Conservation (phyloP, 2,888 invertebrate species). For the Terebella lapidaria region DNA sequence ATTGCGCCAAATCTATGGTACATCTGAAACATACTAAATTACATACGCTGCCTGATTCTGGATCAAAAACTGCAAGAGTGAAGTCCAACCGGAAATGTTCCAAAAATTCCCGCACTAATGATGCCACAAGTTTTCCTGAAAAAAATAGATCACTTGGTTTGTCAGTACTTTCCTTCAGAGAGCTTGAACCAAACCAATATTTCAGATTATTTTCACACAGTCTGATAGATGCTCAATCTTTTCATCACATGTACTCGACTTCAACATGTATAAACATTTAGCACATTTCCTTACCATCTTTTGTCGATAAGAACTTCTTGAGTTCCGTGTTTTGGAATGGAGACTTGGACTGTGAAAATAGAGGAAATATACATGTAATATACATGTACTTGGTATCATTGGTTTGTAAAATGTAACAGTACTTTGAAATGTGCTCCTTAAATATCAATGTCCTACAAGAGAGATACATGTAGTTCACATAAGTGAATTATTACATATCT, state of each 20-base stretch:
- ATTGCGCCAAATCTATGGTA: too few species aligned
- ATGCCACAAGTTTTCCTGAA: constrained; percentile 57
- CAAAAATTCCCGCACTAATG: constrained; percentile 73
- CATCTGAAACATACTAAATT: too few species aligned
- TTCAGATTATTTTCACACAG: too few species aligned
- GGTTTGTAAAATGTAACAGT: too few species aligned
- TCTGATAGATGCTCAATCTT: too few species aligned
- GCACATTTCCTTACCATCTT: constrained; percentile 57
- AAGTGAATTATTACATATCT: background rate
- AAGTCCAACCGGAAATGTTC: constrained; percentile 76
- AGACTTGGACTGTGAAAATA: constrained; percentile 37
- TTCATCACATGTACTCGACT: too few species aligned
- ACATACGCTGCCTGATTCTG: constrained; percentile 61
- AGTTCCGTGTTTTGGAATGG: constrained; percentile 58
- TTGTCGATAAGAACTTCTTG: constrained; percentile 59
- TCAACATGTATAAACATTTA: too few species aligned
- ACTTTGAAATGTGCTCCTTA: too few species aligned
- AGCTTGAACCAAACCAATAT: too few species aligned
- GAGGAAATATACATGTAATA: constrained; percentile 1
- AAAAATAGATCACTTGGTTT: constrained; percentile 9
- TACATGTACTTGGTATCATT: too few species aligned
- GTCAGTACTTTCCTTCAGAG: too few species aligned
- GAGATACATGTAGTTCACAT: background rate
- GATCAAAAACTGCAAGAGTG: constrained; percentile 74
- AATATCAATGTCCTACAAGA: too few species aligned